phyloP scores from a whole-genome alignment of 2,113 vertebrate genomes.

The Acrocephalus kingi region DNA sequence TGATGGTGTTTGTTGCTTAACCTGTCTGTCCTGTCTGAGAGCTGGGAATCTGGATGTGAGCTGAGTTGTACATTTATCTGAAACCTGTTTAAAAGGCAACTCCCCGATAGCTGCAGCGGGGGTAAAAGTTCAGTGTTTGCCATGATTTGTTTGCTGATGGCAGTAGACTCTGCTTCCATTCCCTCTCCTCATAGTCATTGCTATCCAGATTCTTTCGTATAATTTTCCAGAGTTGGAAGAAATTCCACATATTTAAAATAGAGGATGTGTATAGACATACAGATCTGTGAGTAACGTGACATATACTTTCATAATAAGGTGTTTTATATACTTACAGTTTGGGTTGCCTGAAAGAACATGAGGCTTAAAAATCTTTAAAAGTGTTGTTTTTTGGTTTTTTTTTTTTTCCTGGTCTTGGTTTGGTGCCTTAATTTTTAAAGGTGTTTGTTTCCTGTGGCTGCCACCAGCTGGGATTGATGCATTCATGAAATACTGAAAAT shows the following conservation, averaged over 20 bases:
- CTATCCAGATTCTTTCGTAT: neutral
- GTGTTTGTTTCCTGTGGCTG: neutral
- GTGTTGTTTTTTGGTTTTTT: too few relatives aligned
- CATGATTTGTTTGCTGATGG: neutral
- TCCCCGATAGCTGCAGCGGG: fast-evolving
- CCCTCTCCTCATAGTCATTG: neutral
- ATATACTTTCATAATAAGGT: neutral
- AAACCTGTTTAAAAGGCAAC: neutral
- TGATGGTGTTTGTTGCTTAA: neutral
- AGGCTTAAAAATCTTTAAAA: neutral
- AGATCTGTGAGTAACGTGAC: neutral
- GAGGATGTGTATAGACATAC: fast-evolving
- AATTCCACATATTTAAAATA: neutral
- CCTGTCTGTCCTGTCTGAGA: neutral
- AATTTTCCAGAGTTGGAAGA: neutral
- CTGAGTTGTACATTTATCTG: neutral
- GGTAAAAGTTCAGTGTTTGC: neutral
- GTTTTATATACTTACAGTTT: neutral
- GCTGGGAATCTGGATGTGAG: neutral
- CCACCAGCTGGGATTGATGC: neutral
- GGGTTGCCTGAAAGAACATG: neutral
- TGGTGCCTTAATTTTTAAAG: neutral
- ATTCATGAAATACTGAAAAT: neutral
- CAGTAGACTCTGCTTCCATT: neutral
- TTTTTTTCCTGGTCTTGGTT: neutral